Evolutionary conservation across 2,113 vertebrate genomes (phyloP).

Genomic region (Chloropsis hardwickii): DNA sequence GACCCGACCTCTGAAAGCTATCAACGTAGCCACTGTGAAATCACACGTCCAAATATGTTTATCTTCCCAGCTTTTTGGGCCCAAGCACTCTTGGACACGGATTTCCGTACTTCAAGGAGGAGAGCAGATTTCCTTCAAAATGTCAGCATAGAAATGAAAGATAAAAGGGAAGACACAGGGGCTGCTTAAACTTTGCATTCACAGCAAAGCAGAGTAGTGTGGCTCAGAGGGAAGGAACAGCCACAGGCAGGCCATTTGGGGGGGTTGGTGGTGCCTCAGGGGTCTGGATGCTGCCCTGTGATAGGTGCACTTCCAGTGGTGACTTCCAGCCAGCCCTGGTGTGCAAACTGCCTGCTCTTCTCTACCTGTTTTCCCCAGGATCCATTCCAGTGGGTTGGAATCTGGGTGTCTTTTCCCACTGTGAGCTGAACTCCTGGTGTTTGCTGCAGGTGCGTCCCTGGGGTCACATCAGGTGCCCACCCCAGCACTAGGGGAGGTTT

Average conservation of each 20-base stretch:
- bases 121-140: conserved; percentile 59
- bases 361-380: background rate
- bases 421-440: background rate
- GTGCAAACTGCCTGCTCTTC: background rate
- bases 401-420: rapidly evolving
- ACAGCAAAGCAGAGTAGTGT: background rate
- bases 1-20: conserved; percentile 46
- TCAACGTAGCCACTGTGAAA: conserved; percentile 45
- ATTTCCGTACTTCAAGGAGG: conserved; percentile 26
- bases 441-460: rapidly evolving
- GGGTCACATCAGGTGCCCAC: rapidly evolving
- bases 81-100: background rate
- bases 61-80: conserved; percentile 33
- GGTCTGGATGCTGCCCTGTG: background rate
- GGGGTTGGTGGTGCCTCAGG: background rate
- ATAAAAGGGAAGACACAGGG: background rate
- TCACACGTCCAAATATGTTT: conserved; percentile 66
- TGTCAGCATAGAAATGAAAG: conserved; percentile 43
- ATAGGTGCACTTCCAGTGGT: rapidly evolving
- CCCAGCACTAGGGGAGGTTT: background rate
- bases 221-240: background rate
- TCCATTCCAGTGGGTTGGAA: background rate
- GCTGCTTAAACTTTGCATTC: background rate
- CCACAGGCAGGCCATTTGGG: rapidly evolving
- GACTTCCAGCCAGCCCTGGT: background rate